phyloP scores from a whole-genome alignment of 1,140 invertebrate genomes.

The Paramacrobiotus metropolitanus region DNA sequence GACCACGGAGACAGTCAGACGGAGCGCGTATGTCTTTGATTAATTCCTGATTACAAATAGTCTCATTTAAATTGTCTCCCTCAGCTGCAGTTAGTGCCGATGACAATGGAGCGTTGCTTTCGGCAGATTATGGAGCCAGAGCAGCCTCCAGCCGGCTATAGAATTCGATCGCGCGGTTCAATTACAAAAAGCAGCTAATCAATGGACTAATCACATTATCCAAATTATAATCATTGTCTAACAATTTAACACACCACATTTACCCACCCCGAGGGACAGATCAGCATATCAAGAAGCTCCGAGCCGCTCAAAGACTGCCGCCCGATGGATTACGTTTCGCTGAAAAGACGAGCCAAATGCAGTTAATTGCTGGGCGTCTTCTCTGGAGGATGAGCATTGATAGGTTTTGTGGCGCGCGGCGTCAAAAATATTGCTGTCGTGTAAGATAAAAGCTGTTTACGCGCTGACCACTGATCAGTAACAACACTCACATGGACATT shows the following conservation, averaged over 20 bases:
- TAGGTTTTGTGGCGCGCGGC: no score
- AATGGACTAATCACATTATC: slow-evolving; percentile 5
- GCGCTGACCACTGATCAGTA: no score
- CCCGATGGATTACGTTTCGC: no score
- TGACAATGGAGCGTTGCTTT: not conserved
- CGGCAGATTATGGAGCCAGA: not conserved
- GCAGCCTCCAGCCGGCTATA: not conserved
- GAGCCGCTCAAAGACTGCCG: no score
- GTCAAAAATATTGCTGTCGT: no score
- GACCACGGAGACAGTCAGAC: not conserved
- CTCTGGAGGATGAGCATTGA: no score
- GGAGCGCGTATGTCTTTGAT: not conserved
- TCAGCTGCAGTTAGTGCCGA: not conserved
- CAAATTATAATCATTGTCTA: slow-evolving; percentile 5
- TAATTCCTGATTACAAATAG: not conserved
- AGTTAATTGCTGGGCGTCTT: no score
- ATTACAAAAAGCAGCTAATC: not conserved
- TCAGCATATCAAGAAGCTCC: no score
- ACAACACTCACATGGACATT: no score
- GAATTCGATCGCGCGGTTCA: not conserved
- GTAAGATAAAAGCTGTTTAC: no score
- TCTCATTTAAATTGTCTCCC: not conserved
- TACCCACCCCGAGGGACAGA: not conserved
- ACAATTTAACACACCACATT: slow-evolving; percentile 4
- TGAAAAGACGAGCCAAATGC: no score